phyloP scores from a whole-genome alignment of 2,113 vertebrate genomes.

The Sander vitreus region DNA sequence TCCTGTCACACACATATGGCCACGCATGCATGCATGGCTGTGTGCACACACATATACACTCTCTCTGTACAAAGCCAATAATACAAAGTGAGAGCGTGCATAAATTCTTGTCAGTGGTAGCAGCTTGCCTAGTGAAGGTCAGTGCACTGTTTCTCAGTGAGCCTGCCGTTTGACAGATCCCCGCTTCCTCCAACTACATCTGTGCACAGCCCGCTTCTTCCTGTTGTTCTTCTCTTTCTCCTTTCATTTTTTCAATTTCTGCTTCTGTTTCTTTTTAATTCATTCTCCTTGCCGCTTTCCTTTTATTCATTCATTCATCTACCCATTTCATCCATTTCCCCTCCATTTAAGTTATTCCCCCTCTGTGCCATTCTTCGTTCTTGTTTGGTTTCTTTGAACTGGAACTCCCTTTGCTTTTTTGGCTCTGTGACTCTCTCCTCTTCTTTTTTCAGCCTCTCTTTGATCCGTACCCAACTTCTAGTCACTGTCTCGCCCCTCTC shows the following conservation, averaged over 20 bases:
- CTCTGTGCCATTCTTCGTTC: not conserved
- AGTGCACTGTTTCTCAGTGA: slow-evolving; percentile 60
- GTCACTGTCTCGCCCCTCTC: slow-evolving; percentile 2
- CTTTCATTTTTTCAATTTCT: not conserved
- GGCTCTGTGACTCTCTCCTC: not conserved
- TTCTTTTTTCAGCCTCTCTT: slow-evolving; percentile 23
- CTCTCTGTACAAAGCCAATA: slow-evolving; percentile 58
- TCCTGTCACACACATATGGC: slow-evolving; percentile 6
- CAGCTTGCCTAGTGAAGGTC: slow-evolving; percentile 79
- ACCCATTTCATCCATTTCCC: not conserved
- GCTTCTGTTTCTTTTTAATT: slow-evolving; percentile 11
- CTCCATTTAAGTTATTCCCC: not conserved
- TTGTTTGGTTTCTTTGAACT: slow-evolving; percentile 20
- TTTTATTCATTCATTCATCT: slow-evolving; percentile 34
- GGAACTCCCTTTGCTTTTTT: slow-evolving; percentile 1
- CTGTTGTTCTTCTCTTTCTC: not conserved
- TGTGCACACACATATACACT: slow-evolving; percentile 19
- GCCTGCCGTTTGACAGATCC: slow-evolving; percentile 74
- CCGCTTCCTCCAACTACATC: slow-evolving; percentile 65
- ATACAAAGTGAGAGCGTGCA: slow-evolving; percentile 71
- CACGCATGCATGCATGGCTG: slow-evolving; percentile 10
- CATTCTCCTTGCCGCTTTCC: not conserved
- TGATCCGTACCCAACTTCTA: slow-evolving; percentile 42
- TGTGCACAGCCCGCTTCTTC: slow-evolving; percentile 52
- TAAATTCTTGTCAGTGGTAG: slow-evolving; percentile 72